phyloP scores from a whole-genome alignment of 2,797 vertebrate genomes.

The Varecia variegata region DNA sequence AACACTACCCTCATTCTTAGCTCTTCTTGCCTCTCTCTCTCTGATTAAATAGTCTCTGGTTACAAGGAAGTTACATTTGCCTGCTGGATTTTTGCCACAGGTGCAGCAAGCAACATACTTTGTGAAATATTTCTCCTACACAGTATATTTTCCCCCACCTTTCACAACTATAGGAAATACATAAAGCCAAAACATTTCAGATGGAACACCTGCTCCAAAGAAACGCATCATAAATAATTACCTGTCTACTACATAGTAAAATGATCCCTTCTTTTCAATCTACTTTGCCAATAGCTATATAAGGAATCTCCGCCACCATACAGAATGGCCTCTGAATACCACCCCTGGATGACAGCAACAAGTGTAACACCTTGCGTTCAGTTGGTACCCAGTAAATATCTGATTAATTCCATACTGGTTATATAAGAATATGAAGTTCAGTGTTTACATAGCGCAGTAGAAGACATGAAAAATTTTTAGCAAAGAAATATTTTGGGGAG shows the following conservation, averaged over 20 bases:
- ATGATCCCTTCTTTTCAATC: constrained; percentile 51
- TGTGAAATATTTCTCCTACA: constrained; percentile 67
- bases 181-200: constrained; percentile 74
- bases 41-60: background rate
- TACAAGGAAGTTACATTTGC: background rate
- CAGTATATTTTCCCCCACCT: constrained; percentile 27
- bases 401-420: background rate
- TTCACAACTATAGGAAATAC: constrained; percentile 63
- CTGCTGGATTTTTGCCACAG: background rate
- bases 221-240: constrained; percentile 83
- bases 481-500: constrained; percentile 25
- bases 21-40: background rate
- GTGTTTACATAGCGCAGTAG: background rate
- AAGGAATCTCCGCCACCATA: background rate
- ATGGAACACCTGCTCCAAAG: constrained; percentile 80
- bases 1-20: background rate
- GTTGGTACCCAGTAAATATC: background rate
- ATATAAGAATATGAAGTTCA: constrained; percentile 44
- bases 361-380: background rate
- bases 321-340: background rate
- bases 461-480: background rate
- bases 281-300: constrained; percentile 20
- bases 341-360: background rate
- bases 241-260: constrained; percentile 62
- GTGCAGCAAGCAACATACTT: constrained; percentile 15